phyloP scores from a whole-genome alignment of 2,113 vertebrate genomes.

The Diphyllodes magnificus region DNA sequence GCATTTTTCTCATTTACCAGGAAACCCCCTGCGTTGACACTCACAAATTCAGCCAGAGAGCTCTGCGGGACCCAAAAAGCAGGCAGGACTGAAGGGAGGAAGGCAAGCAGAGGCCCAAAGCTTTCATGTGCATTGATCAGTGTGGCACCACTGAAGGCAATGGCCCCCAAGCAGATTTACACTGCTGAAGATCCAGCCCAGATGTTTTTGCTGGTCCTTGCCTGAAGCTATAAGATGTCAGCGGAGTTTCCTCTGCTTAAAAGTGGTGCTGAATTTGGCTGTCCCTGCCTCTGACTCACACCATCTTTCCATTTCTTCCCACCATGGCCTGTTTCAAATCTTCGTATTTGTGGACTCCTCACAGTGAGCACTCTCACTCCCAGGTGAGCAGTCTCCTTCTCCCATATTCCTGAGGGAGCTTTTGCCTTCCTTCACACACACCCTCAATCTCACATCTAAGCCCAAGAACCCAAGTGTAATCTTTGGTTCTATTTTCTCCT shows the following conservation, averaged over 20 bases:
- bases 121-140: not conserved
- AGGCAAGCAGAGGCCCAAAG: not conserved
- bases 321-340: not conserved
- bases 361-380: not conserved
- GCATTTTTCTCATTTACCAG: slow-evolving; percentile 34
- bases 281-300: not conserved
- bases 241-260: slow-evolving; percentile 6
- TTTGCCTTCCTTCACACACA: not conserved
- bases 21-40: not conserved
- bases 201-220: slow-evolving; percentile 38
- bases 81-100: not conserved
- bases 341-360: not conserved
- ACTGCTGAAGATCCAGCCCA: slow-evolving; percentile 13
- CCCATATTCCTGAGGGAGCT: not conserved
- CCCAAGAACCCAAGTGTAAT: not conserved
- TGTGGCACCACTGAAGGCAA: not conserved
- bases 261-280: slow-evolving; percentile 24
- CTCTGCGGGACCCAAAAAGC: not conserved
- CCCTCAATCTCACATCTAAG: not conserved
- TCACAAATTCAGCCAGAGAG: not conserved
- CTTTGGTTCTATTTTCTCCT: not conserved
- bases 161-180: not conserved
- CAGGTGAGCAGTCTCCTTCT: not conserved
- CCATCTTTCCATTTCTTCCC: not conserved
- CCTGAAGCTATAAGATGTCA: slow-evolving; percentile 40